Evolutionary conservation across 1,140 invertebrate species (phyloP).

Genomic region (Aporrectodea caliginosa): DNA sequence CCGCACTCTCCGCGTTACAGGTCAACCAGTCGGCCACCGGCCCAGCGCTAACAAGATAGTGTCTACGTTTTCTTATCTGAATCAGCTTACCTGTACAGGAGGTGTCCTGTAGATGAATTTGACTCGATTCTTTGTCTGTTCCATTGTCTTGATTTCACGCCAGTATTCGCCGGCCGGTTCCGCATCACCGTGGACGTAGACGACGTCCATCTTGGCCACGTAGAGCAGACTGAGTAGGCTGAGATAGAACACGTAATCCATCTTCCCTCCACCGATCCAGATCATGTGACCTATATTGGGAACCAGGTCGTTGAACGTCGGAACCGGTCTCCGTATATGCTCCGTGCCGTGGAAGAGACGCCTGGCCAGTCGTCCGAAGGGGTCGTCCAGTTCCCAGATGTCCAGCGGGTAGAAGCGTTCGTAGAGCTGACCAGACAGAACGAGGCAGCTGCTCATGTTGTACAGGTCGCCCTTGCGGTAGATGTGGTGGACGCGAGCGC

Average conservation of each 20-base stretch:
- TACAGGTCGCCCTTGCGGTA: conserved; percentile 3
- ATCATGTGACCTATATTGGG: conserved; percentile 35
- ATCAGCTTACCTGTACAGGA: conserved; percentile 1
- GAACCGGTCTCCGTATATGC: conserved; percentile 17
- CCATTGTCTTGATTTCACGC: conserved; percentile 14
- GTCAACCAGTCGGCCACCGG: too few relatives aligned
- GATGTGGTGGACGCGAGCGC: conserved; percentile 15
- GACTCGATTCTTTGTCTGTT: conserved; percentile 19
- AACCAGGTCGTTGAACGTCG: conserved; percentile 24
- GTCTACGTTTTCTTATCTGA: not conserved
- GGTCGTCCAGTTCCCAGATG: conserved; percentile 33
- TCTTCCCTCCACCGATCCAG: conserved; percentile 30
- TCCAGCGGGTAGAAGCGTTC: conserved; percentile 31
- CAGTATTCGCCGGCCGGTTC: conserved; percentile 21
- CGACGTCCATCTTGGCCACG: conserved; percentile 30
- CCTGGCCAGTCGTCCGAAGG: conserved; percentile 28
- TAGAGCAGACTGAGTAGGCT: conserved; percentile 30
- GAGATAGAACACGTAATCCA: conserved; percentile 34
- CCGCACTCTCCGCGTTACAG: too few relatives aligned
- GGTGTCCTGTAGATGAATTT: conserved; percentile 23
- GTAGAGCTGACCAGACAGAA: conserved; percentile 21
- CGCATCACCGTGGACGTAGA: conserved; percentile 32
- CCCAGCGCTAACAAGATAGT: too few relatives aligned
- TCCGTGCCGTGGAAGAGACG: conserved; percentile 31
- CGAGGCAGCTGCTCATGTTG: conserved; percentile 13